A percentile compares a stretch with the other conserved stretches of the same genome.
Conservation (phyloP, 2,113 vertebrate species). For the Carlito syrichta region DNA sequence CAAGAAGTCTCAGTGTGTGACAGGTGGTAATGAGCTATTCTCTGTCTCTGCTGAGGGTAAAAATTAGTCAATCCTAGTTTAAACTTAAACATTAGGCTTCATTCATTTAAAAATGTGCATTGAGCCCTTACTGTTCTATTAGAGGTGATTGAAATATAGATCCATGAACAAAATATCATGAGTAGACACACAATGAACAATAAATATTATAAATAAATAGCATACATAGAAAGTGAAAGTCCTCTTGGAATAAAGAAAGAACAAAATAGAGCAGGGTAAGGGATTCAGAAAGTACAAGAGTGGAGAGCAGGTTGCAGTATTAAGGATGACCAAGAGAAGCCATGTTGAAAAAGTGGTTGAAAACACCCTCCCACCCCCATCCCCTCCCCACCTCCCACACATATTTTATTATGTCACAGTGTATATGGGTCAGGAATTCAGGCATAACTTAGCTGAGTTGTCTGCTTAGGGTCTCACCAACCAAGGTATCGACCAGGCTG, state of each 20-base stretch:
- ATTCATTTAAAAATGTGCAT: neutral
- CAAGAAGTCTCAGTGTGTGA: neutral
- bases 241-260: neutral
- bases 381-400: neutral
- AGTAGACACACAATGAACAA: neutral
- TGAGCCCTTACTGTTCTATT: neutral
- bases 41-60: neutral
- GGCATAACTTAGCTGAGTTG: neutral
- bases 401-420: neutral
- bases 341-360: neutral
- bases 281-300: neutral
- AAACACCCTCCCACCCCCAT: neutral
- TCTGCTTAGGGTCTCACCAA: neutral
- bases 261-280: neutral
- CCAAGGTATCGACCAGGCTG: neutral
- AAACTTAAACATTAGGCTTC: neutral
- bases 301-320: neutral
- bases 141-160: neutral
- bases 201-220: neutral
- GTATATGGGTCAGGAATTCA: neutral
- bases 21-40: neutral
- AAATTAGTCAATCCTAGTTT: neutral
- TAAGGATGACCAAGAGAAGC: neutral
- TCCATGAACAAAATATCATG: neutral
- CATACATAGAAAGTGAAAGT: neutral